These are phyloP conservation scores for Chitala chitala DNA, from an alignment of 2,113 vertebrate genomes.

Conservation along the genomic window DNA sequence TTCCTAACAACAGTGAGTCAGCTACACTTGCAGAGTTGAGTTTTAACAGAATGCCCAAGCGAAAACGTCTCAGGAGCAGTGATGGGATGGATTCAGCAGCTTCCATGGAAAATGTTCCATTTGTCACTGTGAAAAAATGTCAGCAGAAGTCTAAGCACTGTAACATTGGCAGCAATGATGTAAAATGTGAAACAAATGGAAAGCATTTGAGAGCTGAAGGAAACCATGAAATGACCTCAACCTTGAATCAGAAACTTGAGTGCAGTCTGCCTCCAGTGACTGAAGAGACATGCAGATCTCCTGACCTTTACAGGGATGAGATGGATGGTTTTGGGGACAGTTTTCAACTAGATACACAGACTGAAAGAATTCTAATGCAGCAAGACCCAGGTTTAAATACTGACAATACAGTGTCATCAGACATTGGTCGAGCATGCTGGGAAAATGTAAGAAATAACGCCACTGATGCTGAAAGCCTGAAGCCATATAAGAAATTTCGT, in stretches of 20 bases:
- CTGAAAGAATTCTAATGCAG: conserved; percentile 78
- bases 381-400: conserved; percentile 23
- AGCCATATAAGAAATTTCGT: background rate
- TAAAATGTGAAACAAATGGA: conserved; percentile 1
- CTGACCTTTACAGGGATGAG: conserved; percentile 52
- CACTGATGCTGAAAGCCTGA: conserved; percentile 10
- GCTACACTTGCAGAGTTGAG: background rate
- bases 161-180: background rate
- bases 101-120: background rate
- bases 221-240: background rate
- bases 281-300: conserved; percentile 52
- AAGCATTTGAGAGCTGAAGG: background rate
- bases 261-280: background rate
- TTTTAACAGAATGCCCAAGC: background rate
- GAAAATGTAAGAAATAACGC: background rate
- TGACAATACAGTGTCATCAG: background rate
- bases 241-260: background rate
- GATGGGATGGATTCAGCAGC: background rate
- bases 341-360: conserved; percentile 87
- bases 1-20: background rate
- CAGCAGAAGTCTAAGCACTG: conserved; percentile 22
- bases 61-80: background rate
- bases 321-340: conserved; percentile 78
- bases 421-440: background rate
- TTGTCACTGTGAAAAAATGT: conserved; percentile 17